Evolutionary conservation across 2,113 vertebrate genomes (phyloP), one percentile per base, ranked within the genome.

Genomic region (Albula goreensis): DNA sequence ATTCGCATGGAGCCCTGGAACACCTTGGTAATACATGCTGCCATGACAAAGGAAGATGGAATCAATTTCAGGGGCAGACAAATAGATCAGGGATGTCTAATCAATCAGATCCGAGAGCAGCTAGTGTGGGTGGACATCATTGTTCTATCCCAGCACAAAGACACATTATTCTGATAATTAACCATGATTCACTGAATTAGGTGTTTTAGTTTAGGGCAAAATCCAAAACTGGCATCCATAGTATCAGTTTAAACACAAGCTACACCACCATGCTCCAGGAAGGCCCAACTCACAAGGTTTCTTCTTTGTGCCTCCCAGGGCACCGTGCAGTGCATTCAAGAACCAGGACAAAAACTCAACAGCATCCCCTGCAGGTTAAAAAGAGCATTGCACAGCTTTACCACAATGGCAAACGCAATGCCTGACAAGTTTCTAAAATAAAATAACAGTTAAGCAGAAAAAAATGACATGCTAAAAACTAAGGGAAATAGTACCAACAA

Each of bases 291-390:
- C 94, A 94, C 97, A 97, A 77, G 97, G 93, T 89, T 97, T 99
- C 92, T 97, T 99, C 95, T 98, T 99, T 4, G 96, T 99, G 80
- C 98, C 97, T 0, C 98, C 98, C 3, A 99, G 94, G 0, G 98
- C 98, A 0, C 97, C 96, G 77, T 98, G 98, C 81, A 99, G 91
- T 0, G 98, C 98, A 17, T 99, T 99, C 84, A 99, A 90, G 92
- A 99, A 99, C 98, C 98, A 99, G 0, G 98, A 99, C 85, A 99
- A 96, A 84, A 99, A 99, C 87, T 99, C 98, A 0, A 99, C 98
- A 82, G 97, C 97, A 15, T 99, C 98, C 51, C 98, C 98, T 99
- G 63, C 66, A 91, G 85, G 66, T 57, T 48, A 93, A 15, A 89
- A 31, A 89, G 78, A 22, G 78, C 12, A 90, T 56, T 5, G 52